These are phyloP conservation scores for Drosophila acutilabella DNA, from an alignment of 2,888 invertebrate species.

Conservation along the genomic window DNA sequence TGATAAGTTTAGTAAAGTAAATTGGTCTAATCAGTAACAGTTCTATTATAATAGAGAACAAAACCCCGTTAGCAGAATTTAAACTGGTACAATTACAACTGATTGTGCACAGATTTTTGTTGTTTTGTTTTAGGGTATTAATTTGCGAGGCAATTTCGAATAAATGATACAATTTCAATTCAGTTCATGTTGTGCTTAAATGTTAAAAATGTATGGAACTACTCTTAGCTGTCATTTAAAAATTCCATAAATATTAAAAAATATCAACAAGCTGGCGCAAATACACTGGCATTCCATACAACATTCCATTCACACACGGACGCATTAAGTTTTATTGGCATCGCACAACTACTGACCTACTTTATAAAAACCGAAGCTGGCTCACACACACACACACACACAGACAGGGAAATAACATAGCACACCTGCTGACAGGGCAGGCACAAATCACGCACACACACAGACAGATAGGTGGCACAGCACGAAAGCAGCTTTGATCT, in stretches of 20 bases:
- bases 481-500: conserved; percentile 68
- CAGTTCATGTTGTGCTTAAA: conserved; percentile 41
- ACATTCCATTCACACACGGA: conserved; percentile 48
- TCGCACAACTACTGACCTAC: conserved; percentile 71
- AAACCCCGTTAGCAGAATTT: neutral
- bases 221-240: conserved; percentile 69
- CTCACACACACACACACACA: conserved; percentile 20
- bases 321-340: conserved; percentile 78
- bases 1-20: too few relatives aligned
- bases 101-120: neutral
- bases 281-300: conserved; percentile 45
- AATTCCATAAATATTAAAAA: conserved; percentile 78
- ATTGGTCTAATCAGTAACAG: too few relatives aligned
- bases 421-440: conserved; percentile 60
- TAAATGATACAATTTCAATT: conserved; percentile 45
- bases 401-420: conserved; percentile 8
- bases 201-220: conserved; percentile 55
- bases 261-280: conserved; percentile 71
- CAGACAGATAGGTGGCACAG: conserved; percentile 27
- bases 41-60: neutral
- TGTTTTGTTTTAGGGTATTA: conserved; percentile 1
- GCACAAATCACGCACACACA: conserved; percentile 37
- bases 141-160: conserved; percentile 32
- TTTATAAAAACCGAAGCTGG: conserved; percentile 56
- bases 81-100: neutral